Base-by-base conservation (phyloP, 2,888 invertebrate genomes). In the Orthonevra nobilis region DNA sequence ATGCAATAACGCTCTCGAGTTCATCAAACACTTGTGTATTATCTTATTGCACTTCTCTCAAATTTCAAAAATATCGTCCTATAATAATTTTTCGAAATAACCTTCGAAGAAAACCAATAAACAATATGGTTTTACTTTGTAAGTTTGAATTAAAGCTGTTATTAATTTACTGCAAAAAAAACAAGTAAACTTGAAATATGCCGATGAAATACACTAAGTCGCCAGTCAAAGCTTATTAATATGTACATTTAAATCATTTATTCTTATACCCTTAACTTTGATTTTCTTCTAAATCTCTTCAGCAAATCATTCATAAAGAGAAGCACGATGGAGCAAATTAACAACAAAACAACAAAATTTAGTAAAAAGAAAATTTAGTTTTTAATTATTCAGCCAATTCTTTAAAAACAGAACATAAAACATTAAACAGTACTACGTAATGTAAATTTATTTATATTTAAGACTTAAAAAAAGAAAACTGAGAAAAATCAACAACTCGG, bases 371-470 rank as follows among this genome's bases (percentile, higher is more conserved):
- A 68, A 81, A 64, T 42, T 66, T 44, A 50, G 60, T 68, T 56
- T 19, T 68, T 68, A 79, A 54, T 46, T 34, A 52, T 61, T 63
- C 48, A 74, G 19, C 50, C 38, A 42, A 74, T 74, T 74, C 50
- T 42, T 68, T 36, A 36, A 61, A 60, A 50, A 42, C 56, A 44
- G 28, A 28, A 40, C 64, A 61, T 17, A 56, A 54, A 72, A 3
- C 17, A 60, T 70, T 66, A 73, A 74, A 61, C 66, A 73, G 73
- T 68, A 70, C 58, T 70, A 60, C 42, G 64, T 81, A 70, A 75
- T 81, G 79, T 81, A 81, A 58, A 83, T 79, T 79, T 79, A 81
- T 81, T 81, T 74, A 82, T 79, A 30, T 66, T 36, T 72, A 73
- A 66, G 52, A 73, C 69, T 74, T 66, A 72, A 75, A 66, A 46